phyloP scores from a whole-genome alignment of 2,797 vertebrate species.

The Cheirogaleus major region DNA sequence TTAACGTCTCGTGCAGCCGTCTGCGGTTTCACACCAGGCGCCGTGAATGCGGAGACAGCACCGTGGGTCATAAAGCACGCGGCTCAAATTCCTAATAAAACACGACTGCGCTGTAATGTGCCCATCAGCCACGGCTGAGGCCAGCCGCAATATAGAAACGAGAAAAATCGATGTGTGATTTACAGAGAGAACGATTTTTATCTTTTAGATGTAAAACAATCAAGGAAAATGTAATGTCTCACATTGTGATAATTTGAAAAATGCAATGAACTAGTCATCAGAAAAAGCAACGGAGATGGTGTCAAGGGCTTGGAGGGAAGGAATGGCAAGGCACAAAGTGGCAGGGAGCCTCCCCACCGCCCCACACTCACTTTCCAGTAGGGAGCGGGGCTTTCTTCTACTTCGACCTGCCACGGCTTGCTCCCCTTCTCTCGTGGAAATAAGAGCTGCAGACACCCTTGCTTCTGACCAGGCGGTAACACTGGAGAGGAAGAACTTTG shows the following conservation, averaged over 20 bases:
- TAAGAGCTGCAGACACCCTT: not conserved
- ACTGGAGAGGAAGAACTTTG: not conserved
- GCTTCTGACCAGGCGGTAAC: not conserved
- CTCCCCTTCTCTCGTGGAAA: not conserved
- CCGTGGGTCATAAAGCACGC: not conserved
- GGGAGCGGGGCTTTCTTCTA: fast-evolving
- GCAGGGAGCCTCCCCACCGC: too few relatives aligned
- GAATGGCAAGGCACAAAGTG: fast-evolving
- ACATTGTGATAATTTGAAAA: slow-evolving; percentile 37
- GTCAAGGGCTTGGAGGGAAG: not conserved
- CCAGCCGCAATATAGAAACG: not conserved
- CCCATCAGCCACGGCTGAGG: not conserved
- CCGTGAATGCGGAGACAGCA: not conserved
- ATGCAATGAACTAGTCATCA: not conserved
- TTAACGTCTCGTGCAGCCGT: too few relatives aligned
- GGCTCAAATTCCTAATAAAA: not conserved
- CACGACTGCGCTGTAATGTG: fast-evolving
- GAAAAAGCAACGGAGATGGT: not conserved
- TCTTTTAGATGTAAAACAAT: slow-evolving; percentile 26
- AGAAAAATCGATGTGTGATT: not conserved
- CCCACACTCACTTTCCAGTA: not conserved
- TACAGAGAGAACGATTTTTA: not conserved
- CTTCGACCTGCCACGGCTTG: fast-evolving
- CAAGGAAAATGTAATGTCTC: not conserved
- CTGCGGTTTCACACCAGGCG: not conserved